Evolutionary conservation across 2,113 vertebrate genomes (phyloP), one percentile per base, ranked within the genome.

Genomic region (Pao palembangensis): DNA sequence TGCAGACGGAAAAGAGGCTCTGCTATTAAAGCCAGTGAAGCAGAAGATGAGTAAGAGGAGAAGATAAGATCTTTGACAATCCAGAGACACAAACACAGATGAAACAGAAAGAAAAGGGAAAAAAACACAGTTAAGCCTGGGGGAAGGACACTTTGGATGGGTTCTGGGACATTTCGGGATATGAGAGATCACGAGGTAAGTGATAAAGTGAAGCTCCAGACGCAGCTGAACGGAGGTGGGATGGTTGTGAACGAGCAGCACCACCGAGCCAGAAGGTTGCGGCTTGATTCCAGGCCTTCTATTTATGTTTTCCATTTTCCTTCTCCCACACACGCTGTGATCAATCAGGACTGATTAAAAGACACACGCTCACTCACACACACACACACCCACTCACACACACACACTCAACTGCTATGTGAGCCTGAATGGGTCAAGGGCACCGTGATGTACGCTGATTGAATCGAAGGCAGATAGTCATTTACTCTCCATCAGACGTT

Each of bases 41-140:
- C 52, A 66, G 57, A 70, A 68, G 63, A 73, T 67, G 58, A 69
- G 67, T 64, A 62, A 64, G 51, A 60, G 55, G 55, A 61, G 43
- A 42, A 28, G 48, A 77, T 75, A 51, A 69, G 75, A 63, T 75
- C 76, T 77, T 67, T 81, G 41, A 2, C 76, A 71, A 79, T 68
- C 75, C 60, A 3, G 51, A 64, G 63, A 78, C 64, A 69, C 51
- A 73, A 53, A 71, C 64, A 34, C n/a, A 46, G 64, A 75, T 71
- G 61, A 75, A 73, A 71, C 14, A 25, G 54, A 73, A 46, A 12
- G 48, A 17, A 17, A 44, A 16, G 12, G 54, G 62, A 13, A 42
- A 69, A 73, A 41, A 49, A 0, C 34, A 38, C 2, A 12, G 11
- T 42, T 59, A 68, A 75, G 56, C 50, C 59, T 14, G 8, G 23